phyloP scores from a whole-genome alignment of 2,113 vertebrate genomes.

The Mobula hypostoma region DNA sequence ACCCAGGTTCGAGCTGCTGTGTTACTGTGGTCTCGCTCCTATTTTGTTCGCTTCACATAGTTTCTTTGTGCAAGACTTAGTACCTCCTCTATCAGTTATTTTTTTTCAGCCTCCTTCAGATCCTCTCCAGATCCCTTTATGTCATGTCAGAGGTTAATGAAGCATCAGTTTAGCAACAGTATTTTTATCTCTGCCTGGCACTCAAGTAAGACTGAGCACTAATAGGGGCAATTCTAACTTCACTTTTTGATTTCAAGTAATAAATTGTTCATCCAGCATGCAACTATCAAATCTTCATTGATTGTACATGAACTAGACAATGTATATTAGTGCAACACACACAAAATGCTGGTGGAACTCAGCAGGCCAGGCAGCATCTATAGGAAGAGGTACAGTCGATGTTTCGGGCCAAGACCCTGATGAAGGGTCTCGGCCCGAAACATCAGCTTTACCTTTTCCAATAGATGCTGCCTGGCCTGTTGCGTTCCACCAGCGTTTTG shows the following conservation, averaged over 20 bases:
- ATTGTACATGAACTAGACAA: neutral
- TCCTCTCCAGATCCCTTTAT: neutral
- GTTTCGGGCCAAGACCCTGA: too few relatives aligned
- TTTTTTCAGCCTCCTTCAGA: neutral
- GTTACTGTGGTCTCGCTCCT: neutral
- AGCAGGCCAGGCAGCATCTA: too few relatives aligned
- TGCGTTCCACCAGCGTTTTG: too few relatives aligned
- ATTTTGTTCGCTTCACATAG: neutral
- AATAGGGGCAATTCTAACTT: neutral
- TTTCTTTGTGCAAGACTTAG: neutral
- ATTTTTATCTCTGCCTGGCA: neutral
- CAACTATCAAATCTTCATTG: neutral
- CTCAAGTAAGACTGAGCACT: neutral
- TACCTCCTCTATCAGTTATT: neutral
- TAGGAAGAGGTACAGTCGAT: too few relatives aligned
- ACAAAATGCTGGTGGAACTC: too few relatives aligned
- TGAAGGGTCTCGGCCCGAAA: too few relatives aligned
- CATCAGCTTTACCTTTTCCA: too few relatives aligned
- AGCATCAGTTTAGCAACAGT: neutral
- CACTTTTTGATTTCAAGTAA: neutral
- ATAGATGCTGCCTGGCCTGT: too few relatives aligned
- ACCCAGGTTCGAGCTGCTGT: too few relatives aligned
- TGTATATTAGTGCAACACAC: neutral
- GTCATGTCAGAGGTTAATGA: neutral
- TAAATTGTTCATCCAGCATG: neutral